Evolutionary conservation across 2,888 invertebrate genomes (phyloP).

Genomic region (Pyralis farinalis): DNA sequence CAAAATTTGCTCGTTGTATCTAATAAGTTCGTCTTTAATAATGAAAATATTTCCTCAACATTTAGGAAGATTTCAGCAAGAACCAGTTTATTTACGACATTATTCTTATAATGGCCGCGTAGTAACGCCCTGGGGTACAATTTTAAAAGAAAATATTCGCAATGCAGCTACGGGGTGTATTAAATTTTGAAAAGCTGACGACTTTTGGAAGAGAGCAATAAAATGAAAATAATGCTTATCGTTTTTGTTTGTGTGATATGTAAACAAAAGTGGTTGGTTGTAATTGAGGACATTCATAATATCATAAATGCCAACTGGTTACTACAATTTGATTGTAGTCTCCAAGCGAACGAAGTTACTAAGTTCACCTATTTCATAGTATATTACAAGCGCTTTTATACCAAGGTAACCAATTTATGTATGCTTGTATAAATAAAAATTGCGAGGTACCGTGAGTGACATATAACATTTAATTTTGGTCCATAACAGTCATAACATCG

Average conservation of each 20-base stretch:
- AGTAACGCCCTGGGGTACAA: constrained; percentile 56
- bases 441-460: no score
- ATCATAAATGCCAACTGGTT: no score
- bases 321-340: no score
- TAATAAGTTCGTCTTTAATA: constrained; percentile 2
- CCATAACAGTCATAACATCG: no score
- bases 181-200: constrained; percentile 56
- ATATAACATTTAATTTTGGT: no score
- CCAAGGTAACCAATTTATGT: no score
- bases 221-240: neutral
- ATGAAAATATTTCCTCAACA: constrained; percentile 12
- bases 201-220: constrained; percentile 34
- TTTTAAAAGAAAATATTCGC: constrained; percentile 60
- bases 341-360: no score
- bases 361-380: no score
- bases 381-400: no score
- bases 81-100: constrained; percentile 59
- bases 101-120: constrained; percentile 57
- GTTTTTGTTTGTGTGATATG: constrained; percentile 1
- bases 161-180: constrained; percentile 70
- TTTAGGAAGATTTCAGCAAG: constrained; percentile 35
- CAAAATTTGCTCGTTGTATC: neutral
- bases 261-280: constrained; percentile 1
- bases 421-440: no score
- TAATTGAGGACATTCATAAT: no score